A percentile compares a stretch with the other conserved stretches of the same genome.
Conservation (phyloP, 2,888 invertebrate species). For the Phengaris alcon region DNA sequence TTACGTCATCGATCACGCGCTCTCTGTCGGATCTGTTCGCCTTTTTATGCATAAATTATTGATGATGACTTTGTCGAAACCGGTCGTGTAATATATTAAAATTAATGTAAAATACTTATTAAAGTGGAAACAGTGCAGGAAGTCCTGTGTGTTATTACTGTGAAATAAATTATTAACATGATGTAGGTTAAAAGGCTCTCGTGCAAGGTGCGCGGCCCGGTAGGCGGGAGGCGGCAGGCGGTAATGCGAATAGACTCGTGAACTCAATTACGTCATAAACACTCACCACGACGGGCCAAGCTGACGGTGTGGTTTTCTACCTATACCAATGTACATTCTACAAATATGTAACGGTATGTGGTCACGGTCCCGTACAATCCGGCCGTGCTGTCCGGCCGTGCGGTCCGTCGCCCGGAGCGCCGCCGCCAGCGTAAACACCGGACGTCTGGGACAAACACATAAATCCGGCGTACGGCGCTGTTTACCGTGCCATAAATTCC, state of each 20-base stretch:
- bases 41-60: neutral
- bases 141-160: too few relatives aligned
- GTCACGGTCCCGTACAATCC: neutral
- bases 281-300: neutral
- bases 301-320: neutral
- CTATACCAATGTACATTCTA: neutral
- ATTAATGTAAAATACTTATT: too few relatives aligned
- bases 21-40: neutral
- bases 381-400: neutral
- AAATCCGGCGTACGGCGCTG: neutral
- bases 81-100: too few relatives aligned
- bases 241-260: neutral
- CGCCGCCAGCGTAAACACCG: neutral
- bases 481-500: conserved; percentile 9
- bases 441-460: neutral
- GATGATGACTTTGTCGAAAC: too few relatives aligned
- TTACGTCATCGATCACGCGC: neutral
- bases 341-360: neutral
- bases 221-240: neutral
- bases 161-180: neutral
- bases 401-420: neutral
- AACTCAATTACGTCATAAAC: neutral
- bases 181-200: neutral
- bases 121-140: too few relatives aligned
- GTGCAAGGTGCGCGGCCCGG: neutral